Percentiles rank a stretch among this genome's conserved stretches.
Conservation (phyloP, 2,797 vertebrate genomes). For the Sphenopsis melanotis region DNA sequence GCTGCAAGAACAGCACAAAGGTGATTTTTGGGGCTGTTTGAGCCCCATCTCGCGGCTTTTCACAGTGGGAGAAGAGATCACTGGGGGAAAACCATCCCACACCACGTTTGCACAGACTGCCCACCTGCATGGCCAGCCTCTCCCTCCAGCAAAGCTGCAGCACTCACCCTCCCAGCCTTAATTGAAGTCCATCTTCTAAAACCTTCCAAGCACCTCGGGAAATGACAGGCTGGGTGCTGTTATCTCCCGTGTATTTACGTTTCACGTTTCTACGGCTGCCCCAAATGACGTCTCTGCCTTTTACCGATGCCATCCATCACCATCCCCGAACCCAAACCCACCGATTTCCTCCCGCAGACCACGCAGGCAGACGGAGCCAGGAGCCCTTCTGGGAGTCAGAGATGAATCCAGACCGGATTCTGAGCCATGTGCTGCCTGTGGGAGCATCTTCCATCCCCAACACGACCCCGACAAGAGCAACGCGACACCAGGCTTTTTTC, state of each 20-base stretch:
- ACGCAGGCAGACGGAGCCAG: rapidly evolving
- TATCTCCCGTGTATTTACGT: rapidly evolving
- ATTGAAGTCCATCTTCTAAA: not conserved
- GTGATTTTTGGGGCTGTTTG: not conserved
- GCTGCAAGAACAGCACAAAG: not conserved
- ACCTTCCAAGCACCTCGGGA: not conserved
- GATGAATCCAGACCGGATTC: rapidly evolving
- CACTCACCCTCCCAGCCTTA: not conserved
- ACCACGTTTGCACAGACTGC: rapidly evolving
- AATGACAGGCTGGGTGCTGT: not conserved
- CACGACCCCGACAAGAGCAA: not conserved
- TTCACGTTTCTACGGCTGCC: rapidly evolving
- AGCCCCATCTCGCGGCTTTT: not conserved
- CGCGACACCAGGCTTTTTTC: not conserved
- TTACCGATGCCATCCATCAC: not conserved
- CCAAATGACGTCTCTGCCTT: not conserved
- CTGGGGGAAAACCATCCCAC: rapidly evolving
- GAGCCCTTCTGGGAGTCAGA: rapidly evolving
- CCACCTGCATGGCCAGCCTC: rapidly evolving
- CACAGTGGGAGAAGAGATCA: rapidly evolving
- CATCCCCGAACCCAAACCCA: not conserved
- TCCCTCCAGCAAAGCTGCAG: not conserved
- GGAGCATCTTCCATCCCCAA: not conserved
- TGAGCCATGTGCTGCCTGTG: rapidly evolving
- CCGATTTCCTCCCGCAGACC: not conserved